Base-by-base conservation (phyloP, 2,888 invertebrate genomes). In the Timema podura region DNA sequence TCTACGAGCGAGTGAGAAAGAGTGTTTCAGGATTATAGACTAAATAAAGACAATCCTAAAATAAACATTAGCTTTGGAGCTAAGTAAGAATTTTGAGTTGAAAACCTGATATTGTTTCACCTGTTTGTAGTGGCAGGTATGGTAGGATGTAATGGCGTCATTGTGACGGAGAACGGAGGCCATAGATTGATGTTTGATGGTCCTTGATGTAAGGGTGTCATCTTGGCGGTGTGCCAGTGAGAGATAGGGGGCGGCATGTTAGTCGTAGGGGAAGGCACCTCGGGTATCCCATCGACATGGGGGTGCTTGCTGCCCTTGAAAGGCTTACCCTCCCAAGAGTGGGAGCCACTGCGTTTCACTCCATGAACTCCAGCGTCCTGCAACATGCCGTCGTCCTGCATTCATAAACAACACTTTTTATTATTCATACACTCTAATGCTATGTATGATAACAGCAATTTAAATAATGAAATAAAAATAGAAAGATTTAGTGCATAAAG, bases 311-410 rank as follows among this genome's bases (percentile, higher is more conserved):
- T 80, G 30, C 84, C 78, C 76, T 86, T 87, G 73, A 84, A 83
- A 69, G 82, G 83, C 67, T 88, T 87, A 1, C 82, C 86, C 77
- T 88, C 88, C 83, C 85, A 85, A 2, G 87, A 88, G 68, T 85
- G 83, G 13, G 87, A 86, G 2, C 87, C 86, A 67, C 85, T 85
- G 13, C 90, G 81, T 77, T 91, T 91, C 0, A 87, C 76, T 0
- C 88, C 88, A 73, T 87, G 87, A 5, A 6, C n/a, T 9, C 79
- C 79, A 48, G 81, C 80, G 44, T 78, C 77, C 64, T 76, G 76
- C 47, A 70, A 73, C 15, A 59, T 65, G 47, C 5, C n/a, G 49
- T 30, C 8, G 46, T 64, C 11, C 46, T 44, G 45, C n/a, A 15
- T 11, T 11, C n/a, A 65, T 13, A 65, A 45, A 44, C n/a, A 65